Base-by-base conservation (phyloP, 2,797 vertebrate species). In the Sparus aurata region DNA sequence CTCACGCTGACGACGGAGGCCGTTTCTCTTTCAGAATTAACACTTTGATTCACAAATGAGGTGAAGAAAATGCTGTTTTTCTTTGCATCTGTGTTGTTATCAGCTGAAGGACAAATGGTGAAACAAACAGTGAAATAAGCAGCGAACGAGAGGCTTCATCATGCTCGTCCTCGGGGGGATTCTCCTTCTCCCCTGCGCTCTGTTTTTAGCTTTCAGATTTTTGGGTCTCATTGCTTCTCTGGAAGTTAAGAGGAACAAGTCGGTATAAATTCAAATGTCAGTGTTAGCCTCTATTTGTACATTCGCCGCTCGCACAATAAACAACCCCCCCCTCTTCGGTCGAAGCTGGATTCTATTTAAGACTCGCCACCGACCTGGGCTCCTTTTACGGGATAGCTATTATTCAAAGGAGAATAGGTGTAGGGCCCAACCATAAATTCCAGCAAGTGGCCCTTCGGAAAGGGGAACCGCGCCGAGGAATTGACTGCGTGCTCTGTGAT, bases 391-490 rank as follows among this genome's bases (percentile, higher is more conserved):
- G 83, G 85, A 73, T 30, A 18, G 80, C 87, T 72, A 91, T 93
- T 94, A 92, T 83, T 93, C 93, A 91, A 73, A 71, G 87, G 74
- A 90, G 91, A 88, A 85, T 79, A 91, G 87, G 90, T 86, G 82
- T 12, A 22, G 87, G 77, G 82, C 78, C 75, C 82, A 3, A 59
- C 85, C 90, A 93, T 93, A 93, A 93, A 94, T 94, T 92, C 90
- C 77, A 70, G 87, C 87, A 91, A 93, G 93, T 91, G 92, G 89
- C 84, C 88, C 87, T 81, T 67, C 18, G 63, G 8, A 73, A 87
- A 55, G 77, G 30, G 82, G 57, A 9, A 38, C 45, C 0, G 79
- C 62, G 57, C 47, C 82, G 64, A 85, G 88, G 86, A 86, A 87
- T 88, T 89, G 91, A 90, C 88, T 86, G 87, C 64, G 10, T 63